Base-by-base conservation (phyloP, 2,888 invertebrate species). In the Dermolepida albohirtum region DNA sequence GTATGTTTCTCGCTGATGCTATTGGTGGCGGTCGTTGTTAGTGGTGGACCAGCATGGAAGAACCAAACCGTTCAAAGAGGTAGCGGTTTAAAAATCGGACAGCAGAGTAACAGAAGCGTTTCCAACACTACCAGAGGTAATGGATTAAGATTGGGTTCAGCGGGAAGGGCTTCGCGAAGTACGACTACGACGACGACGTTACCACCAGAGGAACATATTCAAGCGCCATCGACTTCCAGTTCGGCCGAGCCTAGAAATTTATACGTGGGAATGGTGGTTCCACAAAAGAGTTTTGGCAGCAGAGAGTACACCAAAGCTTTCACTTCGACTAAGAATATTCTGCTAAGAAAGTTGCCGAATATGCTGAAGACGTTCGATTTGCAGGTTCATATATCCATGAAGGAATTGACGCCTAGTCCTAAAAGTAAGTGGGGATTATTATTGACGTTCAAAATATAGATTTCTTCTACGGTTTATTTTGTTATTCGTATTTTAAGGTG, bases 321-420 rank as follows among this genome's bases (percentile, higher is more conserved):
- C 70, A 89, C 89, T 70, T 87, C 86, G 63, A 90, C 92, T 44
- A 88, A 91, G 75, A 85, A 86, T 70, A 87, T 85, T 76, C 84
- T 92, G 74, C 88, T 89, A 77, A 87, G 90, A 73, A 90, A 89
- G 83, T 85, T 92, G 72, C 68, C 72, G 8, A 89, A 87, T 79
- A 86, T 91, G 73, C 89, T 92, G 82, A 88, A 90, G 78, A 86
- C 86, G 75, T 89, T 90, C 84, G 90, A 90, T 78, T 88, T 92
- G 74, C 87, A 88, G 77, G 87, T 90, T 74, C 88, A 88, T 79
- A 87, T 89, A 79, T 87, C 86, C 72, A 91, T 90, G 87, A 89
- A 91, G 79, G 90, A 89, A 79, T 85, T 92, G 76, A 91, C 91
- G 73, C 92, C 92, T 65, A 91, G 90, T 85, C 92, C 92, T 69